Evolutionary conservation across 2,888 invertebrate species (phyloP), one percentile per base, ranked within the genome.

Genomic region (Drosophila mayaguana): DNA sequence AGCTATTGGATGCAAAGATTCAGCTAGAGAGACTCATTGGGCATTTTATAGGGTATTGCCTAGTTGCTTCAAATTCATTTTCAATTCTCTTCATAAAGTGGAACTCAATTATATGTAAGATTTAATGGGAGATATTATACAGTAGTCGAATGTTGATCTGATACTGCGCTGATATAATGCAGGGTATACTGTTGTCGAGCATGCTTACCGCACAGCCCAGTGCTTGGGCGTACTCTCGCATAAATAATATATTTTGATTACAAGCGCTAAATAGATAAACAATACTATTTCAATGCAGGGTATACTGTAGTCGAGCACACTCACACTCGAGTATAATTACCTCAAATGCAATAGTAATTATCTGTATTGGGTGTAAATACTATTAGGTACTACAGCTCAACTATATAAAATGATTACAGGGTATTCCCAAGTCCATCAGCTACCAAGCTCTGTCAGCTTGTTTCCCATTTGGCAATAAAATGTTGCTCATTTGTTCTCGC

Each of bases 401-500:
- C 9, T 50, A 6, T n/a, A 12, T 1, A n/a, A 11, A 3, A n/a
- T 25, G 7, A 7, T 16, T 42, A 55, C 55, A 55, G 20, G 42
- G 42, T 42, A 55, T 55, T 2, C 20, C 5, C 9, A 3, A 42
- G 42, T 16, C 9, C 14, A 42, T 14, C 55, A 25, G 7, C 4
- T 14, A 8, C 8, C 28, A 14, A 18, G 34, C 43, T n/a, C 25
- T 28, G 14, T 16, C 11, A 16, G n/a, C 62, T 5, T 5, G 11
- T 34, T n/a, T n/a, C 18, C 18, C 45, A 38, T 28, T 34, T 25
- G 46, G 25, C 25, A 12, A 46, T 16, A 8, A 46, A 46, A 9
- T 5, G 25, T 16, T 1, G 28, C 18, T 36, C 51, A 22, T 25
- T 48, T 36, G 55, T 62, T 62, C 42, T 62, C 25, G 14, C 3